Evolutionary conservation across 2,113 vertebrate genomes (phyloP).

Genomic region (Mus spicilegus): DNA sequence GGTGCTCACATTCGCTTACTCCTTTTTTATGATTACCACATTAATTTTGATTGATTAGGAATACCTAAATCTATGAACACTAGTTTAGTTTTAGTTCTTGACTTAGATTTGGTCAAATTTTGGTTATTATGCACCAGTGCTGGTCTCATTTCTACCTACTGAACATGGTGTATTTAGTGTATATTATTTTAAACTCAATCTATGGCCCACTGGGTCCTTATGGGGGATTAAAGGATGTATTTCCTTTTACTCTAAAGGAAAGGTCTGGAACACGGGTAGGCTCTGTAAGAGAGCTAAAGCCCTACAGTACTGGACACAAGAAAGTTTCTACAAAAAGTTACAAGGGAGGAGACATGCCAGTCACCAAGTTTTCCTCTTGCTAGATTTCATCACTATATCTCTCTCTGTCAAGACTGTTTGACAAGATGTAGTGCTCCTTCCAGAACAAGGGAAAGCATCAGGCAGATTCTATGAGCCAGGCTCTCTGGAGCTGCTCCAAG

Average conservation of each 20-base stretch:
- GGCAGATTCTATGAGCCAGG: conserved; percentile 48
- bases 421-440: conserved; percentile 60
- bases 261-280: not conserved
- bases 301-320: not conserved
- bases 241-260: conserved; percentile 9
- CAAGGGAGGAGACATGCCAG: not conserved
- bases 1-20: not conserved
- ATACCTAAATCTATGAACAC: not conserved
- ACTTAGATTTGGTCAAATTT: conserved; percentile 24
- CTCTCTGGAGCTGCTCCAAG: conserved; percentile 63
- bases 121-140: not conserved
- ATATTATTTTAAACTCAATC: not conserved
- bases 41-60: conserved; percentile 24
- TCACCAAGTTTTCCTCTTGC: conserved; percentile 20
- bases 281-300: not conserved
- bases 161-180: not conserved
- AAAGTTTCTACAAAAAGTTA: not conserved
- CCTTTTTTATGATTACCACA: not conserved
- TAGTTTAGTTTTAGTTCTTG: not conserved
- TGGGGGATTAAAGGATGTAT: not conserved
- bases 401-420: conserved; percentile 16
- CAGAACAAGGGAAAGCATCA: conserved; percentile 73
- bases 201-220: not conserved
- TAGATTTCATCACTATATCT: not conserved
- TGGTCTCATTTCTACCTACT: not conserved